Percentiles rank a stretch among this genome's conserved stretches.
Conservation (phyloP, 2,797 vertebrate genomes). For the Odontamblyopus rebecca region DNA sequence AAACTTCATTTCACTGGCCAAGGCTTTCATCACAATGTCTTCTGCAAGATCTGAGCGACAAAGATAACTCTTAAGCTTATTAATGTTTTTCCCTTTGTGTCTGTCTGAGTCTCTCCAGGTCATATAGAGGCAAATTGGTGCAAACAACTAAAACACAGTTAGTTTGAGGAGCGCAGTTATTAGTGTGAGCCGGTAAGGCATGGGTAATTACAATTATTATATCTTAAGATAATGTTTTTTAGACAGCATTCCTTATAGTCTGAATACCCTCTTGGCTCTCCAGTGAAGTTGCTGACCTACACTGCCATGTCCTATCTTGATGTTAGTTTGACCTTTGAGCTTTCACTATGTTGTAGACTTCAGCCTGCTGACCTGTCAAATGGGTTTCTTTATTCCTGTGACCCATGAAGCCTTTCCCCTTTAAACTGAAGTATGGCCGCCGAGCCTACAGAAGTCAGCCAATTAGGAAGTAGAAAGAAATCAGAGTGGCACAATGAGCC, state of each 20-base stretch:
- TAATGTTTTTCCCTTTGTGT: too few relatives aligned
- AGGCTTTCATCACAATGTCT: too few relatives aligned
- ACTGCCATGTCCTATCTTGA: constrained; percentile 76
- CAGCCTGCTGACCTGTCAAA: constrained; percentile 84
- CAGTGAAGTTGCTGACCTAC: constrained; percentile 65
- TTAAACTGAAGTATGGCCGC: constrained; percentile 86
- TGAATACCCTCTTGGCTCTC: constrained; percentile 57
- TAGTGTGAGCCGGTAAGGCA: too few relatives aligned
- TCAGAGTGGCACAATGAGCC: constrained; percentile 83
- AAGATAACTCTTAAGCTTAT: too few relatives aligned
- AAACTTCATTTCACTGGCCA: too few relatives aligned
- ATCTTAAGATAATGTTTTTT: neutral
- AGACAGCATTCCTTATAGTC: constrained; percentile 63
- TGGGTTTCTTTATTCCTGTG: constrained; percentile 86
- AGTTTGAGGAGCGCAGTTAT: too few relatives aligned
- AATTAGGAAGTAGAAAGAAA: constrained; percentile 81
- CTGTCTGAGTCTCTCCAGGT: too few relatives aligned
- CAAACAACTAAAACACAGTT: too few relatives aligned
- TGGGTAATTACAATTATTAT: too few relatives aligned
- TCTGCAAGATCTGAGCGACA: too few relatives aligned
- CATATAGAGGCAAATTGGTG: too few relatives aligned
- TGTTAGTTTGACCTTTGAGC: constrained; percentile 81
- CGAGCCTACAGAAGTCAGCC: constrained; percentile 72
- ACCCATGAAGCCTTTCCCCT: constrained; percentile 82
- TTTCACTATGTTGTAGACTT: constrained; percentile 67